Conservation (phyloP, 2,797 vertebrate genomes). For the Arvicola amphibius region DNA sequence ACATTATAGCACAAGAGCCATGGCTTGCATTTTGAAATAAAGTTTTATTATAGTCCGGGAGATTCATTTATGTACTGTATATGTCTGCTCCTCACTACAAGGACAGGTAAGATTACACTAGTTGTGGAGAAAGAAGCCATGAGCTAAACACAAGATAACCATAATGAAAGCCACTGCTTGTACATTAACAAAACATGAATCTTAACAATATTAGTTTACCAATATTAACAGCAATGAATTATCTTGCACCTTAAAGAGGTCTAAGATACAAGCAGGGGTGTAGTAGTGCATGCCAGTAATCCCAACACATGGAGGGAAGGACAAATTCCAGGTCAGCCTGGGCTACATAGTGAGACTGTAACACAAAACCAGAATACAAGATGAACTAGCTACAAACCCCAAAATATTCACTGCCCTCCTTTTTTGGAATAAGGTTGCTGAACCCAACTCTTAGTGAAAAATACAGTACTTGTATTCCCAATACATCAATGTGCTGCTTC, state of each 20-base stretch:
- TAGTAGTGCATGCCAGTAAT: background rate
- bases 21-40: slow-evolving; percentile 2
- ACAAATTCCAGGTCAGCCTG: background rate
- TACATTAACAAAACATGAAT: background rate
- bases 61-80: background rate
- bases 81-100: background rate
- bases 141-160: background rate
- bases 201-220: background rate
- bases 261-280: background rate
- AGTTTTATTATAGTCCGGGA: background rate
- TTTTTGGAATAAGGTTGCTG: background rate
- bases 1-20: background rate
- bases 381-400: background rate
- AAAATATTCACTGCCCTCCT: background rate
- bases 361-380: background rate
- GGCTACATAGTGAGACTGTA: background rate
- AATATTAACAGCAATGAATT: background rate
- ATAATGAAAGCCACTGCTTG: background rate
- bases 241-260: background rate
- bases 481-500: background rate
- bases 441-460: background rate
- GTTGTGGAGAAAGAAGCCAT: background rate
- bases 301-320: background rate
- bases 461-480: background rate
- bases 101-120: background rate